Evolutionary conservation across 2,113 vertebrate genomes (phyloP).

Genomic region (Mirza zaza): DNA sequence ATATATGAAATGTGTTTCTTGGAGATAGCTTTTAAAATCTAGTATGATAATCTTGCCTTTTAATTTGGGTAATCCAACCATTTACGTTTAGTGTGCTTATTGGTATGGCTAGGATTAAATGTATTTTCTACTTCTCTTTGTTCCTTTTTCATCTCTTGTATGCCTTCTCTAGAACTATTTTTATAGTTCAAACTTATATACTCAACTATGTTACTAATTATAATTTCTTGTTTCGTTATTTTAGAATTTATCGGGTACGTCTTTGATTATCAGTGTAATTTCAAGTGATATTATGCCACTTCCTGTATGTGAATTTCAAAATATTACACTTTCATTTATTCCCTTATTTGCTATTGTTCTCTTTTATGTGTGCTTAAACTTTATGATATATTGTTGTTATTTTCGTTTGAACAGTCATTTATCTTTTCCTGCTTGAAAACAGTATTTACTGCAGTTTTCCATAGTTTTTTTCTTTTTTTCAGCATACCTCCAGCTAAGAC

Average conservation of each 20-base stretch:
- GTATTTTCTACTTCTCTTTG: background rate
- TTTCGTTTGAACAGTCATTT: background rate
- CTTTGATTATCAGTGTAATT: constrained; percentile 2
- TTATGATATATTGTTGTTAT: background rate
- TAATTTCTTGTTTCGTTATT: background rate
- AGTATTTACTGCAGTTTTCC: background rate
- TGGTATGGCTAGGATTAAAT: background rate
- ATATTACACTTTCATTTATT: background rate
- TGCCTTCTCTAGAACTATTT: background rate
- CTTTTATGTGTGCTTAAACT: background rate
- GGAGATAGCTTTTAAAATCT: background rate
- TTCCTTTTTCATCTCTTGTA: background rate
- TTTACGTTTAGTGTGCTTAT: constrained; percentile 1
- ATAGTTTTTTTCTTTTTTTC: background rate
- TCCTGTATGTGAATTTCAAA: background rate
- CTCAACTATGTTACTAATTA: background rate
- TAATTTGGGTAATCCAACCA: background rate
- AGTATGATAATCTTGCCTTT: background rate
- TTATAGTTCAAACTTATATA: background rate
- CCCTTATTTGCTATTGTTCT: background rate
- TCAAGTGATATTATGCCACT: background rate
- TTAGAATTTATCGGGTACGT: background rate
- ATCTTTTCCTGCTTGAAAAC: constrained; percentile 32
- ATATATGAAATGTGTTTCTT: background rate
- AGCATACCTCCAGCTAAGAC: background rate